A percentile compares a stretch with the other conserved stretches of the same genome.
Conservation (phyloP, 2,797 vertebrate species). For the Cyclura pinguis region DNA sequence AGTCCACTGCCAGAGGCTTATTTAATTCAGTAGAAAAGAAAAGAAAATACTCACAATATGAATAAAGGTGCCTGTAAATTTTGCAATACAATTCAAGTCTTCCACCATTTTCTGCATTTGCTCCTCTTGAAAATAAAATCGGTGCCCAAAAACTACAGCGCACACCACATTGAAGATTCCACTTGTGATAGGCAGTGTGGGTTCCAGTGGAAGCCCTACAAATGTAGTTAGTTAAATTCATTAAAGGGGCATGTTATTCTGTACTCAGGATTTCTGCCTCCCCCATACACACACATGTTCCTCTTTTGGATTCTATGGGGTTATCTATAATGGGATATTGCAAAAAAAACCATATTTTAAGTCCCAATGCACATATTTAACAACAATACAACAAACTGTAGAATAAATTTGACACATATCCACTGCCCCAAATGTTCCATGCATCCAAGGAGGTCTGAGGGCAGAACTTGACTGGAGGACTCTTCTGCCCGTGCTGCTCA, state of each 20-base stretch:
- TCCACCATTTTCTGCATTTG: not conserved
- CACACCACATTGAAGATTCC: not conserved
- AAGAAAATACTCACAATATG: not conserved
- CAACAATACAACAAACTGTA: too few relatives aligned
- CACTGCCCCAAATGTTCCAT: too few relatives aligned
- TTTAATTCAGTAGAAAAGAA: not conserved
- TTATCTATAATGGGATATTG: too few relatives aligned
- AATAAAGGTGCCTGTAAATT: not conserved
- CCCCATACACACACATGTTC: too few relatives aligned
- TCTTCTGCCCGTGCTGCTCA: too few relatives aligned
- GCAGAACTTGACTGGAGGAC: too few relatives aligned
- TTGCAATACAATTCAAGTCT: not conserved
- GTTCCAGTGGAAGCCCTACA: not conserved
- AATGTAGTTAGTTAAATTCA: not conserved
- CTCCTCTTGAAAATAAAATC: not conserved
- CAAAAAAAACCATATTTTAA: too few relatives aligned
- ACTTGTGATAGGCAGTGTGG: not conserved
- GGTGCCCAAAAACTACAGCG: not conserved
- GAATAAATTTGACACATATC: too few relatives aligned
- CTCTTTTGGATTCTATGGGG: too few relatives aligned
- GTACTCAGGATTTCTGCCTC: too few relatives aligned
- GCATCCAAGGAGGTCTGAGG: too few relatives aligned
- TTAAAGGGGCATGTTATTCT: not conserved
- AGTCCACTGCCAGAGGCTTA: not conserved
- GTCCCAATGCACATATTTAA: too few relatives aligned